Conservation (phyloP, 1,140 invertebrate species). For the Leptoteleia sp. region DNA sequence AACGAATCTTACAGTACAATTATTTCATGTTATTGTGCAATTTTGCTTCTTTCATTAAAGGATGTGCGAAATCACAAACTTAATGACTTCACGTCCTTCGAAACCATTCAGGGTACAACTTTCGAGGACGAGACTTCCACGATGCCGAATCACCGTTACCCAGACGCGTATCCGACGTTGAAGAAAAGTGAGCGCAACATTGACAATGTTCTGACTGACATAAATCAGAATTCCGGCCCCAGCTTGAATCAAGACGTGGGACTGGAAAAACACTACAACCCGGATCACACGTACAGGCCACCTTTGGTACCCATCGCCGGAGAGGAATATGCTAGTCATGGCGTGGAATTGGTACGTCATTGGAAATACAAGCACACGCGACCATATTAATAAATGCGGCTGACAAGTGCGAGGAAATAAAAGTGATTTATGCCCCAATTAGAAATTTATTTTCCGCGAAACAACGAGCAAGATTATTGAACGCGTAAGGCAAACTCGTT, state of each 20-base stretch:
- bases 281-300: constrained; percentile 65
- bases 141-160: constrained; percentile 53
- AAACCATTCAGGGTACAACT: constrained; percentile 29
- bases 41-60: constrained; percentile 42
- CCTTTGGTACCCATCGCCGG: constrained; percentile 45
- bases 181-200: constrained; percentile 62
- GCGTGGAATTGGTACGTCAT: constrained; percentile 75
- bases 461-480: no score
- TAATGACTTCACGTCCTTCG: constrained; percentile 50
- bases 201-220: constrained; percentile 33
- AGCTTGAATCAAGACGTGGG: constrained; percentile 16
- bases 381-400: not conserved
- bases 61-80: constrained; percentile 42
- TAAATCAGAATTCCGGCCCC: constrained; percentile 28
- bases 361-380: not conserved
- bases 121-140: constrained; percentile 41
- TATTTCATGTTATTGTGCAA: constrained; percentile 34
- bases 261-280: constrained; percentile 52
- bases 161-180: constrained; percentile 21
- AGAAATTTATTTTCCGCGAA: no score
- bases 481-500: no score
- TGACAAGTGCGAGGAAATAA: not conserved
- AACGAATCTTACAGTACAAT: constrained; percentile 21
- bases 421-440: not conserved
- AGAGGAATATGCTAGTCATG: constrained; percentile 75